Evolutionary conservation across 2,113 vertebrate species (phyloP), one percentile per base, ranked within the genome.

Genomic region (Gulo gulo): DNA sequence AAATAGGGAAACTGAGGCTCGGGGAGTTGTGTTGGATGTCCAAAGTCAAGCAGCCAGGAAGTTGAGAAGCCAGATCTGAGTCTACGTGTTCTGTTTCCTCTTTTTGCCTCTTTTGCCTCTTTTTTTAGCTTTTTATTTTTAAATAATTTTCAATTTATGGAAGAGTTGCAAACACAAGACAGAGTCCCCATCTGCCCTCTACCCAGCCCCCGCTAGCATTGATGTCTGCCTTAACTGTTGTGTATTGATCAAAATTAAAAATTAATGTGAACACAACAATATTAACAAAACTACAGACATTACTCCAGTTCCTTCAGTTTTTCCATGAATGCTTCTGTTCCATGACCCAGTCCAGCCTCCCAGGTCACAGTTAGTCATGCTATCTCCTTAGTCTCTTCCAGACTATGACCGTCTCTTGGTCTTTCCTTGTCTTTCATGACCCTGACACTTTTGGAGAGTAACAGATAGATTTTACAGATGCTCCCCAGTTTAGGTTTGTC

Each of bases 1-100:
- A 39, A 61, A 79, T 23, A 73, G 79, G 29, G 80, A 92, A 81
- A 87, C 94, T 31, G 89, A 95, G 82, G 39, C 71, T 84, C 15
- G 2, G 42, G 29, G 29, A 20, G 36, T 10, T 21, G 59, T 21
- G 55, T 45, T 31, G 24, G 1, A 4, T 2, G 9, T 31, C 73
- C 85, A 34, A 24, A 69, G 39, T 31, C 76, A 85, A 59, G 45
- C 78, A 93, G 26, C 47, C 36, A 84, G 57, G 10, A 84, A n/a
- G 13, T 18, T 7, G 7, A 8, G 36, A 24, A 20, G n/a, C 65
- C 6, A 67, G 91, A 59, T 34, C 50, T 29, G 61, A 97, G 71
- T 15, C 26, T 57, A 36, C 0, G 5, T 21, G 10, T 76, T 90
- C 78, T 69, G 24, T 83, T 92, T 69, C 47, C 12, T 39, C 82